Evolutionary conservation across 2,113 vertebrate species (phyloP).

Genomic region (Lamprotornis superbus): DNA sequence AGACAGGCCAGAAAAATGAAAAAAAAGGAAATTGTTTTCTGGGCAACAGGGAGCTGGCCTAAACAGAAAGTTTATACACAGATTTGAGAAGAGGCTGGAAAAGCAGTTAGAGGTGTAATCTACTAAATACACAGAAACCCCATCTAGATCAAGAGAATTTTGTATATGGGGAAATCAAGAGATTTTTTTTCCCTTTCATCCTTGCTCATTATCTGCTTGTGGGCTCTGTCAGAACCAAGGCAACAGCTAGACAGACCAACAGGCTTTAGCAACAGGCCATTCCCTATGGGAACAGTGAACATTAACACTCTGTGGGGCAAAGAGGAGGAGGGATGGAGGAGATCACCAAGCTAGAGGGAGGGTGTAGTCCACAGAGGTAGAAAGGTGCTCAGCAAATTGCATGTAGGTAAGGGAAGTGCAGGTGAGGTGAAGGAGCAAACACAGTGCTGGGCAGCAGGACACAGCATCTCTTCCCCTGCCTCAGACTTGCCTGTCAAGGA

Average conservation of each 20-base stretch:
- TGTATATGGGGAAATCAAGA: neutral
- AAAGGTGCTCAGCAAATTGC: neutral
- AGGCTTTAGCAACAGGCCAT: neutral
- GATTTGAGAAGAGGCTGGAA: neutral
- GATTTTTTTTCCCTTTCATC: neutral
- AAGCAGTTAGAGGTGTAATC: neutral
- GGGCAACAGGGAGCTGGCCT: neutral
- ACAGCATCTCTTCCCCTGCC: neutral
- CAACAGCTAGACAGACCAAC: neutral
- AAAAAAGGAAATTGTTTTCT: neutral
- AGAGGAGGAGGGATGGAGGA: neutral
- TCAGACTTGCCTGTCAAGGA: constrained; percentile 17
- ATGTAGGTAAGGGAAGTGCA: neutral
- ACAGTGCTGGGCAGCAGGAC: neutral
- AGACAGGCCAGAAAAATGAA: neutral
- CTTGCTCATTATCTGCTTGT: neutral
- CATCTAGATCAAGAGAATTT: neutral
- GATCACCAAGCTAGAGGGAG: neutral
- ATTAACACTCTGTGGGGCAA: neutral
- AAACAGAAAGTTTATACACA: neutral
- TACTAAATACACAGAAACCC: neutral
- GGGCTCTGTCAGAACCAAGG: neutral
- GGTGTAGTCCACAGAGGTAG: neutral
- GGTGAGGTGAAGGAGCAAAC: neutral
- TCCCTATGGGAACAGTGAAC: neutral